Evolutionary conservation across 2,797 vertebrate species (phyloP), one percentile per base, ranked within the genome.

Genomic region (Coracias cyanogaster): DNA sequence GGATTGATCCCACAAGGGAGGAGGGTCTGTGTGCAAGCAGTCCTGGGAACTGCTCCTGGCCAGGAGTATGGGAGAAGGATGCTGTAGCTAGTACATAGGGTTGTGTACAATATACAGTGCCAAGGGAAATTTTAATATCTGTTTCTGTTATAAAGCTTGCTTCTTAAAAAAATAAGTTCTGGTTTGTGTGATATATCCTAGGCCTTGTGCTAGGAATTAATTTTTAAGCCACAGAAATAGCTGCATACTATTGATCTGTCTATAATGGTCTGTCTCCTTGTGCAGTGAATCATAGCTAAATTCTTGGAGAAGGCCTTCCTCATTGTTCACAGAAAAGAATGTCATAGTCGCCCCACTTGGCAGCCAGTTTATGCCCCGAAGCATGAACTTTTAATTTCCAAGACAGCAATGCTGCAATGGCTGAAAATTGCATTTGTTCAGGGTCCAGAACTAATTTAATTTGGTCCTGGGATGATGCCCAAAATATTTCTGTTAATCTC

Each of bases 371-470:
- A 78, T 93, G 72, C 89, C 85, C 82, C 82, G 76, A 96, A 95
- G 94, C 78, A 61, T 90, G 66, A 95, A 78, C 74, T 94, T 79
- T 64, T 93, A 91, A 95, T 97, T 94, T 93, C 80, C 72, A 78
- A 91, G 82, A 89, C 48, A 85, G 69, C 86, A 67, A 12, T 60
- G 15, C 73, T 83, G 72, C 71, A 85, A 54, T 77, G 57, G 70
- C 86, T 96, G 79, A 90, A 95, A 97, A 90, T 89, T 74, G 28
- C 92, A 48, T 86, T 93, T 92, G 89, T 79, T 92, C 83, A 89
- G 51, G 28, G 18, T 80, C 85, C 91, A 92, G 82, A 93, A 89
- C 71, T 89, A 95, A 88, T 96, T 96, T 90, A 90, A 93, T 95
- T 95, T 91, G 43, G 48, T 83, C 28, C 66, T 94, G 92, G 87